Base-by-base conservation (phyloP, 2,888 invertebrate species). In the Elysia crispata region DNA sequence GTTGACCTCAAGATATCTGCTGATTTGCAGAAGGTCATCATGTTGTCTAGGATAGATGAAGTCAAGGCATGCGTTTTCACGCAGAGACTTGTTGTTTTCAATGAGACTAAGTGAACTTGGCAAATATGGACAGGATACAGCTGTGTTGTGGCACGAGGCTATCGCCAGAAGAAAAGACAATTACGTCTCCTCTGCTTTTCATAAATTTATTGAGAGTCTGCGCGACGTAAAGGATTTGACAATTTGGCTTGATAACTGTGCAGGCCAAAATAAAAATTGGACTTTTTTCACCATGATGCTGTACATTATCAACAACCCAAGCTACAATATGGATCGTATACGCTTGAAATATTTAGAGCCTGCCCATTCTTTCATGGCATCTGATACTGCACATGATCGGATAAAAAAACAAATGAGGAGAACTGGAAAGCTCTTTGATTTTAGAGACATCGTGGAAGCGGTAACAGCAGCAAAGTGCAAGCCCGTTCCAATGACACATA, bases 201-300 rank as follows among this genome's bases (percentile, higher is more conserved):
- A 70, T 33, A 70, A 31, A 33, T 70, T 70, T n/a, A 28, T 70
- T 23, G 8, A n/a, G 8, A 8, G 5, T 11, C 23, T 28, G 15
- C 6, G 70, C 3, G 41, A 70, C 30, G 23, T 33, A 70, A 30
- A 70, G 5, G 33, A 6, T 3, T 8, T 70, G 11, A 70, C n/a
- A 20, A 70, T 70, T 3, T 70, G 70, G 70, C n/a, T 30, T 18
- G 70, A 70, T 23, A 70, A 70, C 70, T 70, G 70, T 23, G 31
- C 70, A 11, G 70, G 70, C 20, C 70, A 70, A 33, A 70, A 70
- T n/a, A 70, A 70, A 66, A 70, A 70, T 33, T 70, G 70, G 70
- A 70, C 70, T 3, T 18, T 70, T 33, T 70, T 70, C 20, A 41
- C 70, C 13, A 70, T 70, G 70, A 6, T 70, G 11, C n/a, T 41